Conservation (phyloP, 2,113 vertebrate genomes). For the Ceuthmochares aereus region DNA sequence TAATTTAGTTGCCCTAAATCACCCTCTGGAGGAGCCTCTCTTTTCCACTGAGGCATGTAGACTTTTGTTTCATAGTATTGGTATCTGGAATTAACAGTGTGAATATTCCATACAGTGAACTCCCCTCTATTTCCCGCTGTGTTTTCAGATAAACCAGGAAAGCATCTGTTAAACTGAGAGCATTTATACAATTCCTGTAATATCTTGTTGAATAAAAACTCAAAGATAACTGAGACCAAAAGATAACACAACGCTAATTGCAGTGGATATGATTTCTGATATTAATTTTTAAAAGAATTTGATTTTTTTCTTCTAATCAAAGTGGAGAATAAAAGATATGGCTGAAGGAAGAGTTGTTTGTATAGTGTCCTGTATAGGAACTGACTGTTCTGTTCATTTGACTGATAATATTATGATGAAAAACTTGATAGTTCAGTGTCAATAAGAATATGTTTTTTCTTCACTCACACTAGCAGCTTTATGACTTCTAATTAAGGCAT, state of each 20-base stretch:
- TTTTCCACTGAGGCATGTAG: background rate
- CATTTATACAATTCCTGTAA: background rate
- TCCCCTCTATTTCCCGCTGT: background rate
- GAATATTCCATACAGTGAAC: background rate
- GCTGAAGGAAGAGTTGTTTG: background rate
- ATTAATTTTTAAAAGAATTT: background rate
- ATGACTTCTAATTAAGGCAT: background rate
- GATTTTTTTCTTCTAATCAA: background rate
- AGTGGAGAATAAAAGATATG: background rate
- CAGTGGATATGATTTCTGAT: background rate
- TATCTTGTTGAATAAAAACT: background rate
- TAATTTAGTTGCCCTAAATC: slow-evolving; percentile 29
- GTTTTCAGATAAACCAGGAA: background rate
- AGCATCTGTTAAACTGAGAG: background rate
- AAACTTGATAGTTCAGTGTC: background rate
- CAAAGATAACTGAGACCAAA: background rate
- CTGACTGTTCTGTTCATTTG: background rate
- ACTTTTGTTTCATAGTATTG: background rate
- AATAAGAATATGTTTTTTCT: background rate
- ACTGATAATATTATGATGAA: background rate
- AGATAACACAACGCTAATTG: background rate
- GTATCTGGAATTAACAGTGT: background rate
- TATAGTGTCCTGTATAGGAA: background rate
- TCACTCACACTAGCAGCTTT: background rate
- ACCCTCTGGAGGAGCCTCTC: background rate